Conservation (phyloP, 2,113 vertebrate species). For the Labeo catla region DNA sequence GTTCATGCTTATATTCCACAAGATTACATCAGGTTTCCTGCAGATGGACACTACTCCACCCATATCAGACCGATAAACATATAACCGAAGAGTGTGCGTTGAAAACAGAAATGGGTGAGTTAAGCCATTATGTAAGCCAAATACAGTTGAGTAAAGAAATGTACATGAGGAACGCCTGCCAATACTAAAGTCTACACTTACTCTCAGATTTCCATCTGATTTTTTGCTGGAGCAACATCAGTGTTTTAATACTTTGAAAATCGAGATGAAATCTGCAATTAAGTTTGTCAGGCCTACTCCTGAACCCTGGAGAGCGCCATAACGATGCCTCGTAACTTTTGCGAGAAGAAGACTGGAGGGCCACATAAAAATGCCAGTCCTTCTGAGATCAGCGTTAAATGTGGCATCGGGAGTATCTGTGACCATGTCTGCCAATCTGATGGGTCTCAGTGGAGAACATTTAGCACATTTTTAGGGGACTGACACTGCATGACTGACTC, state of each 20-base stretch:
- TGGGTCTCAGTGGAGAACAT: not conserved
- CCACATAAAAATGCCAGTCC: not conserved
- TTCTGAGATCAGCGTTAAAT: not conserved
- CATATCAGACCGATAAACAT: conserved; percentile 22
- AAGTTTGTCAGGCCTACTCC: not conserved
- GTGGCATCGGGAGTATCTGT: not conserved
- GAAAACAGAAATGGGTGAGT: not conserved
- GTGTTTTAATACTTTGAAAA: conserved; percentile 59
- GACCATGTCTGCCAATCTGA: not conserved
- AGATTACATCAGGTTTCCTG: conserved; percentile 11
- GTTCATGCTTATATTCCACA: conserved; percentile 23
- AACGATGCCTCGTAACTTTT: not conserved
- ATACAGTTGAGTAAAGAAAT: not conserved
- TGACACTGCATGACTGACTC: not conserved
- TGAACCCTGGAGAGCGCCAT: not conserved
- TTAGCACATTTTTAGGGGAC: not conserved
- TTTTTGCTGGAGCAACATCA: conserved; percentile 62
- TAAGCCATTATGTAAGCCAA: not conserved
- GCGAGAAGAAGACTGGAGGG: not conserved
- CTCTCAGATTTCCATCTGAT: conserved; percentile 57
- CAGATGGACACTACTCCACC: conserved; percentile 6
- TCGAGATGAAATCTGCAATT: conserved; percentile 52
- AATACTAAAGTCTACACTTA: conserved; percentile 63
- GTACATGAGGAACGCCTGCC: conserved; percentile 57
- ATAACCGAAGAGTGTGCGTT: not conserved